Percentiles rank a stretch among this genome's conserved stretches.
Conservation (phyloP, 1,140 invertebrate species). For the Drosophila jambulina region DNA sequence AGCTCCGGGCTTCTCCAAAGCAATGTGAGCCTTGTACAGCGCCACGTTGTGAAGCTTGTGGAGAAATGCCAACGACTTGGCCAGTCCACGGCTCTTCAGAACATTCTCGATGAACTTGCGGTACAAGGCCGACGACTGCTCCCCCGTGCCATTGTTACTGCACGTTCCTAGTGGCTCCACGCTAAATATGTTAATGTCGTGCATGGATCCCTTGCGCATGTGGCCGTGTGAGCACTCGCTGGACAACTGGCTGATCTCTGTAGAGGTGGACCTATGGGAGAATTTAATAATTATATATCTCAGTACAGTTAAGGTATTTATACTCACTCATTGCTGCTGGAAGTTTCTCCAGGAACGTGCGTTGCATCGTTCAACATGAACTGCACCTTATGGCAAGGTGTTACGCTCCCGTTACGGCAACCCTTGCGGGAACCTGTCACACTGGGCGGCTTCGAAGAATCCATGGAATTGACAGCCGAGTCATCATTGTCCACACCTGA, state of each 20-base stretch:
- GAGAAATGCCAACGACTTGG: slow-evolving; percentile 91
- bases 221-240: slow-evolving; percentile 52
- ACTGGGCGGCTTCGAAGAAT: slow-evolving; percentile 74
- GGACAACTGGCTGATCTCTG: slow-evolving; percentile 76
- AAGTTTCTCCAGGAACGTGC: slow-evolving; percentile 76
- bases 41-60: slow-evolving; percentile 89
- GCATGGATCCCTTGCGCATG: slow-evolving; percentile 75
- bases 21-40: slow-evolving; percentile 89
- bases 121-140: slow-evolving; percentile 72
- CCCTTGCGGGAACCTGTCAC: slow-evolving; percentile 38
- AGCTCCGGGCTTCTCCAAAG: slow-evolving; percentile 87
- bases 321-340: slow-evolving; percentile 80
- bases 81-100: slow-evolving; percentile 93
- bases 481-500: slow-evolving; percentile 81
- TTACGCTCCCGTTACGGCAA: slow-evolving; percentile 49
- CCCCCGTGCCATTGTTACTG: slow-evolving; percentile 66
- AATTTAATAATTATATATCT: not conserved
- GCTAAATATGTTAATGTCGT: slow-evolving; percentile 82
- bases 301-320: not conserved
- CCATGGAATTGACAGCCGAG: slow-evolving; percentile 77
- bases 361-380: slow-evolving; percentile 76
- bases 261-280: slow-evolving; percentile 69
- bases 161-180: slow-evolving; percentile 74
- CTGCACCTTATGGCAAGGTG: slow-evolving; percentile 69
- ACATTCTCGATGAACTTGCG: slow-evolving; percentile 94